Conservation (phyloP, 2,113 vertebrate genomes). For the Microtus ochrogaster region DNA sequence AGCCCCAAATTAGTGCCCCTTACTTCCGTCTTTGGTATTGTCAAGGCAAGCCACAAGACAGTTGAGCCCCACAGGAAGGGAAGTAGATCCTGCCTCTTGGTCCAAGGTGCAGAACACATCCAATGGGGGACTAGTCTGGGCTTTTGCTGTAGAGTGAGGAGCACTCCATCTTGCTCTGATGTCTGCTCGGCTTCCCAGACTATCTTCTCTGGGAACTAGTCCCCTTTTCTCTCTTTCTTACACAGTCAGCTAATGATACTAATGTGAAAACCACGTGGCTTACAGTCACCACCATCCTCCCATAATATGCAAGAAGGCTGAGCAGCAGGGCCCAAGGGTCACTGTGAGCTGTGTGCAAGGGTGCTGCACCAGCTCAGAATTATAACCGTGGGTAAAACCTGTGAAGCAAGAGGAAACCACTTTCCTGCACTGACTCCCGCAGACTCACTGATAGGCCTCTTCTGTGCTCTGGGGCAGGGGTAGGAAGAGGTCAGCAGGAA, state of each 20-base stretch:
- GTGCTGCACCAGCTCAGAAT: not conserved
- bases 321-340: not conserved
- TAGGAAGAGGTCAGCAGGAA: not conserved
- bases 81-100: accelerated
- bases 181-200: not conserved
- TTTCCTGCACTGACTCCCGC: accelerated
- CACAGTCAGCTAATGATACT: not conserved
- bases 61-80: not conserved
- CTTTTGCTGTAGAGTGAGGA: not conserved
- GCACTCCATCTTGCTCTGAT: accelerated
- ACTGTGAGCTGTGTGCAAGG: not conserved
- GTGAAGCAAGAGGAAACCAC: accelerated
- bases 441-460: not conserved
- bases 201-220: not conserved
- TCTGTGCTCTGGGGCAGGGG: no score
- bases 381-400: not conserved
- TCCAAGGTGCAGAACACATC: not conserved
- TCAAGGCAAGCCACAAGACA: not conserved
- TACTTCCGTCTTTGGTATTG: not conserved
- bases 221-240: not conserved
- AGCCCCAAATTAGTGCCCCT: not conserved
- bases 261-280: not conserved
- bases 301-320: accelerated
- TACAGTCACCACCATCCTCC: accelerated
- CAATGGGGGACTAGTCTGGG: not conserved